Conservation (phyloP, 2,888 invertebrate genomes). For the Ectemnius lituratus region DNA sequence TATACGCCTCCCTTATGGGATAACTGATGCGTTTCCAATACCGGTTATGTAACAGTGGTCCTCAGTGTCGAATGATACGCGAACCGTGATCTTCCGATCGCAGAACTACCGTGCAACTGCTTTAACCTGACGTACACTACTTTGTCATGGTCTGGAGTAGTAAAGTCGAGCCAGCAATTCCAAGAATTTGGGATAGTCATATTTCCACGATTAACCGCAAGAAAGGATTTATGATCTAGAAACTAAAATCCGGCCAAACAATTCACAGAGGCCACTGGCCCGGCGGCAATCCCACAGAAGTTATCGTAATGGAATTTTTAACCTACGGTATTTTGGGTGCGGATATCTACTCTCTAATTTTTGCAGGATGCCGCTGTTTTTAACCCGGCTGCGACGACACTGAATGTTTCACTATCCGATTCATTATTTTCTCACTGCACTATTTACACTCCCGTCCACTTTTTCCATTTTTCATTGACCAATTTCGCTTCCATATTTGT, state of each 20-base stretch:
- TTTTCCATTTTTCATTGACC: not conserved
- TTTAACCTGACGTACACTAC: not conserved
- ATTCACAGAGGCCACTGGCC: too few relatives aligned
- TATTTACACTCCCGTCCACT: not conserved
- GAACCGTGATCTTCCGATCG: not conserved
- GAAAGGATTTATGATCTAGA: too few relatives aligned
- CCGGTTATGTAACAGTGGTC: constrained; percentile 53
- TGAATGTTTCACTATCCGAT: constrained; percentile 2
- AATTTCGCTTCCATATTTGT: not conserved
- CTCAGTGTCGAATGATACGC: constrained; percentile 18
- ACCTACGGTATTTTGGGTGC: not conserved
- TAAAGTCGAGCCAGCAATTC: too few relatives aligned
- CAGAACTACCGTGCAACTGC: not conserved
- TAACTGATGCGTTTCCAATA: constrained; percentile 70
- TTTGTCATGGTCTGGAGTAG: not conserved
- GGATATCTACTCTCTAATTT: not conserved
- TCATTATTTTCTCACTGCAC: not conserved
- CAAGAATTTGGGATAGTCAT: too few relatives aligned
- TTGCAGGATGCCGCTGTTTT: not conserved
- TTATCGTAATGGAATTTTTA: constrained; percentile 3
- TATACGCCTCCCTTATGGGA: constrained; percentile 37
- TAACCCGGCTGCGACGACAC: not conserved
- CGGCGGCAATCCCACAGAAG: not conserved
- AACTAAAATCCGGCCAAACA: too few relatives aligned
- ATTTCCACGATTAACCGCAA: too few relatives aligned